A percentile compares a stretch with the other conserved stretches of the same genome.
These are phyloP conservation scores for Dromococcyx pavoninus DNA, from an alignment of 2,797 vertebrate species.

Conservation along the genomic window DNA sequence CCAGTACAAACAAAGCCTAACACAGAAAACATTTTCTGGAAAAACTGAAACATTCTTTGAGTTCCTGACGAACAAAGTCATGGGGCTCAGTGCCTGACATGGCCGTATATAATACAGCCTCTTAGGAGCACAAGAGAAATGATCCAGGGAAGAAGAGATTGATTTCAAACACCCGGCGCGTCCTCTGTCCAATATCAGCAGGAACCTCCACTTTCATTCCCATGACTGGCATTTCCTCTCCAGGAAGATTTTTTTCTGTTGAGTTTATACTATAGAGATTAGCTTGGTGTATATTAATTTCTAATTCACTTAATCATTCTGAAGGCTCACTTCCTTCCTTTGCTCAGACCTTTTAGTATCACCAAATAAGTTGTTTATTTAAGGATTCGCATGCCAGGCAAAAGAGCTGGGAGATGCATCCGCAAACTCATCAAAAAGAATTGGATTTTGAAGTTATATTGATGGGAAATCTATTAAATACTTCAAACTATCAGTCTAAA, in stretches of 20 bases:
- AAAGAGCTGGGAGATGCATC: constrained; percentile 36
- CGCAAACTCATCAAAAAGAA: constrained; percentile 10
- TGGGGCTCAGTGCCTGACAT: constrained; percentile 14
- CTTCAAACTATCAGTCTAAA: background rate
- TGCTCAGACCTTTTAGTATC: constrained; percentile 33
- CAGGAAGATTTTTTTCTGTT: constrained; percentile 45
- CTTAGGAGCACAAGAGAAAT: constrained; percentile 47
- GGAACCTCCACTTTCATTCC: constrained; percentile 41
- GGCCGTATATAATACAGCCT: constrained; percentile 44
- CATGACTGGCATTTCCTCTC: constrained; percentile 66
- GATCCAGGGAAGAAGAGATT: constrained; percentile 44
- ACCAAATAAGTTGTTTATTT: constrained; percentile 49
- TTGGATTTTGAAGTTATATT: background rate
- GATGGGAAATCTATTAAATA: background rate
- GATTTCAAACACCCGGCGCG: constrained; percentile 57
- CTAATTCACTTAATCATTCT: constrained; percentile 71
- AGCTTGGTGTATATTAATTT: constrained; percentile 66
- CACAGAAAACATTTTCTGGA: constrained; percentile 57
- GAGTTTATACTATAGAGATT: constrained; percentile 66
- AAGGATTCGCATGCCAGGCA: constrained; percentile 23
- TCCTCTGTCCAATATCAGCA: constrained; percentile 56
- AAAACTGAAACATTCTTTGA: constrained; percentile 65
- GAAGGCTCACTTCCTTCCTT: constrained; percentile 67
- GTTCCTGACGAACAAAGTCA: constrained; percentile 50
- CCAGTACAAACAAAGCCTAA: constrained; percentile 67